Base-by-base conservation (phyloP, 2,888 invertebrate genomes). In the Corythucha ciliata region DNA sequence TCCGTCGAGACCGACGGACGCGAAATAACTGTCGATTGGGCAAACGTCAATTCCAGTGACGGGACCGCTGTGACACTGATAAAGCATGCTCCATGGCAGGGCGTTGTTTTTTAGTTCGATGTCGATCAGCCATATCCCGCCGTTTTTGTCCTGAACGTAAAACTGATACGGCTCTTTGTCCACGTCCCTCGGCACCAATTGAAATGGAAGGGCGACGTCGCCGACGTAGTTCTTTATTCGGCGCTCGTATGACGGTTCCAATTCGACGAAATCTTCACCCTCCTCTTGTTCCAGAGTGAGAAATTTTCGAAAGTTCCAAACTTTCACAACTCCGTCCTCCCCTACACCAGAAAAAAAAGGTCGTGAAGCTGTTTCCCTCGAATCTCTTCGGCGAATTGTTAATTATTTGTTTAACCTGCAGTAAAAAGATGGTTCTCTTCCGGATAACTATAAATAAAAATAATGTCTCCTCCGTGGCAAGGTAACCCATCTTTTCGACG, bases 291-390 rank as follows among this genome's bases (percentile, higher is more conserved):
- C 37, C 14, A 48, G 40, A 33, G 27, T 39, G 2, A 27, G 12
- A 14, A 92, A 86, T 0, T 83, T 82, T 60, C 89, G 89, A 75
- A 89, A 91, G 69, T 84, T 88, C 92, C 93, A 93, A 7, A 87
- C 78, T 4, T 80, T 74, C 10, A 88, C 74, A 66, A 79, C 82
- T 0, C 88, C 88, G 65, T 89, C 89, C 64, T 79, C 76, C 1
- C 83, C 77, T 61, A 70, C 65, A 33, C n/a, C n/a, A n/a, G n/a
- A n/a, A n/a, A n/a, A n/a, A n/a, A n/a, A n/a, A n/a, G n/a, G n/a
- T n/a, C n/a, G n/a, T n/a, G n/a, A n/a, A n/a, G n/a, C n/a, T n/a
- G n/a, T n/a, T n/a, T n/a, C n/a, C n/a, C n/a, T n/a, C n/a, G n/a
- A n/a, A n/a, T n/a, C n/a, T n/a, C n/a, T n/a, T n/a, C n/a, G n/a